phyloP scores from a whole-genome alignment of 2,888 invertebrate species.

The Brenthis hecate region DNA sequence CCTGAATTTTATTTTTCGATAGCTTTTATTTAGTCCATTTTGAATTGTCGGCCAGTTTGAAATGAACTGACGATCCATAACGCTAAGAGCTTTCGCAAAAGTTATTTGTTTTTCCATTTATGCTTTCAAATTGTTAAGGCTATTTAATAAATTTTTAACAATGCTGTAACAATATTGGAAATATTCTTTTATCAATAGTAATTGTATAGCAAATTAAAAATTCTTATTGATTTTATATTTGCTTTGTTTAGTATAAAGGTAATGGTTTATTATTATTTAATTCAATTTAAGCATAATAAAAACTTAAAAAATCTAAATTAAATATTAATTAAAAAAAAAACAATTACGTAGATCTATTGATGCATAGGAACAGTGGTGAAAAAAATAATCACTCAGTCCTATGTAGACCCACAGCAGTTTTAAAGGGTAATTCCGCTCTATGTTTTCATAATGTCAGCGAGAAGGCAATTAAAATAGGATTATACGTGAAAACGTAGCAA shows the following conservation, averaged over 20 bases:
- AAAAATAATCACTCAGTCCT: constrained; percentile 9
- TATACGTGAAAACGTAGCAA: constrained; percentile 77
- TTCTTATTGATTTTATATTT: constrained; percentile 13
- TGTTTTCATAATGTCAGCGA: constrained; percentile 68
- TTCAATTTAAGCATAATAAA: too few species aligned
- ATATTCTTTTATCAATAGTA: constrained; percentile 1
- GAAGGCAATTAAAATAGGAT: constrained; percentile 79
- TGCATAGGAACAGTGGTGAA: not conserved
- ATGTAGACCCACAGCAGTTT: constrained; percentile 10
- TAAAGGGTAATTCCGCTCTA: constrained; percentile 63
- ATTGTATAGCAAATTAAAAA: constrained; percentile 5
- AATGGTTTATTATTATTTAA: too few species aligned
- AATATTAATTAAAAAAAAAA: constrained; percentile 44
- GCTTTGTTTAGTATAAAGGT: not conserved
- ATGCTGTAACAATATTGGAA: constrained; percentile 12
- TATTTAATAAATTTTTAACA: constrained; percentile 27
- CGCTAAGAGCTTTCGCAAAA: constrained; percentile 34
- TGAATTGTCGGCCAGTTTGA: constrained; percentile 30
- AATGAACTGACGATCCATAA: constrained; percentile 37
- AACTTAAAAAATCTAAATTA: not conserved
- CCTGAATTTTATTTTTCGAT: constrained; percentile 48
- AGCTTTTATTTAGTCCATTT: constrained; percentile 36
- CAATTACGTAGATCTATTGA: constrained; percentile 51
- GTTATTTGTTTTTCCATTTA: constrained; percentile 36
- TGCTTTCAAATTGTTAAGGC: constrained; percentile 29